Evolutionary conservation across 2,888 invertebrate genomes (phyloP).

Genomic region (Drosophila birchii): DNA sequence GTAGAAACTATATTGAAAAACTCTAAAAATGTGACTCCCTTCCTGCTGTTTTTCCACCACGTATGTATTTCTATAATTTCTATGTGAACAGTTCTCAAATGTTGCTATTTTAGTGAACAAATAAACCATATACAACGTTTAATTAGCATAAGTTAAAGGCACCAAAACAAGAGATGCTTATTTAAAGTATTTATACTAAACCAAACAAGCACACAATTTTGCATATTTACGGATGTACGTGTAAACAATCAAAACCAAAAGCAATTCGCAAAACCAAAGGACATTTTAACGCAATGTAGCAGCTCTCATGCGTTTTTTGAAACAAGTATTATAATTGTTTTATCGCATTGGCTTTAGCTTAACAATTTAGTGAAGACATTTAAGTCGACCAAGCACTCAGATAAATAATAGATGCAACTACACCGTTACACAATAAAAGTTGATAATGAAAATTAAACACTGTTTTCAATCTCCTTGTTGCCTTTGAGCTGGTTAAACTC

Average conservation of each 20-base stretch:
- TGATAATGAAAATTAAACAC: constrained; percentile 29
- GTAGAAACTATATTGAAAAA: constrained; percentile 37
- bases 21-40: constrained; percentile 42
- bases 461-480: neutral
- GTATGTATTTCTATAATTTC: constrained; percentile 37
- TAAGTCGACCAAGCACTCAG: constrained; percentile 62
- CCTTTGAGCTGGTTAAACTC: neutral
- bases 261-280: constrained; percentile 53
- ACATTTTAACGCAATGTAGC: constrained; percentile 49
- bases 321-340: constrained; percentile 40
- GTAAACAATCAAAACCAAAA: constrained; percentile 56
- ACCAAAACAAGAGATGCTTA: constrained; percentile 61
- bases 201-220: constrained; percentile 49
- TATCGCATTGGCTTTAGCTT: constrained; percentile 61
- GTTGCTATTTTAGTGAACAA: constrained; percentile 46
- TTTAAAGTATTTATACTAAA: constrained; percentile 54
- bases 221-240: constrained; percentile 35
- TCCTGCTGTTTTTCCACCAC: constrained; percentile 17
- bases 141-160: constrained; percentile 65
- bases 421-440: constrained; percentile 69
- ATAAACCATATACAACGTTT: constrained; percentile 54
- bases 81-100: constrained; percentile 24
- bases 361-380: constrained; percentile 38
- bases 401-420: constrained; percentile 66
- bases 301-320: constrained; percentile 45